Evolutionary conservation across 2,888 invertebrate species (phyloP).

Genomic region (Drepana falcataria): DNA sequence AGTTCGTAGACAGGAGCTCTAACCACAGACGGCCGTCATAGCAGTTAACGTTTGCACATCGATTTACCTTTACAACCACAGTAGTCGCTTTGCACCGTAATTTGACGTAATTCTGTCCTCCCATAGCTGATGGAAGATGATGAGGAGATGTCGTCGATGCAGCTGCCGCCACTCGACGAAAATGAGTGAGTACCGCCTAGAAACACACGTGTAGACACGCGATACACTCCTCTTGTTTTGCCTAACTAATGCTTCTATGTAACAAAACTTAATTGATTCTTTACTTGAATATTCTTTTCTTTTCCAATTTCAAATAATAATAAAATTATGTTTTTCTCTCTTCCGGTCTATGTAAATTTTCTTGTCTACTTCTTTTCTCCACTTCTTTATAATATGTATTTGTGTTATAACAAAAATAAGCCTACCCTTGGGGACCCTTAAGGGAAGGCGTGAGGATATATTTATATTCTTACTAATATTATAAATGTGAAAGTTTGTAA

Average conservation of each 20-base stretch:
- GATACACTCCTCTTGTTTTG: constrained; percentile 25
- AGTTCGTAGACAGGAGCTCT: too few relatives aligned
- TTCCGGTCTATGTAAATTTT: too few relatives aligned
- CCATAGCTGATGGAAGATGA: constrained; percentile 66
- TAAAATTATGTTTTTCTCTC: too few relatives aligned
- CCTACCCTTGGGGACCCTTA: too few relatives aligned
- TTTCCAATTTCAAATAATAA: not conserved
- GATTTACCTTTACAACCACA: constrained; percentile 27
- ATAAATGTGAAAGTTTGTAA: too few relatives aligned
- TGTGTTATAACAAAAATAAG: too few relatives aligned
- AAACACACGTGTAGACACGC: constrained; percentile 13
- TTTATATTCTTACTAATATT: too few relatives aligned
- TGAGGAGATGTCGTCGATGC: constrained; percentile 49
- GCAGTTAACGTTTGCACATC: constrained; percentile 15
- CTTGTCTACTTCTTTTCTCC: too few relatives aligned
- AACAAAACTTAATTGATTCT: not conserved
- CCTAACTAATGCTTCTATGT: constrained; percentile 7
- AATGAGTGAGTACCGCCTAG: constrained; percentile 52
- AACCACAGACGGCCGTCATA: not conserved
- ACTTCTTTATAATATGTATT: too few relatives aligned
- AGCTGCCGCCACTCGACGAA: constrained; percentile 62
- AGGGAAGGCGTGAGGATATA: too few relatives aligned
- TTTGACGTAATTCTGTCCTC: constrained; percentile 61
- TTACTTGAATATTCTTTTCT: not conserved
- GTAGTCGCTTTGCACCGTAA: constrained; percentile 74